Percentiles rank a stretch among this genome's conserved stretches.
Evolutionary conservation across 2,113 vertebrate genomes (phyloP).

Genomic region (Myiagra hebetior): DNA sequence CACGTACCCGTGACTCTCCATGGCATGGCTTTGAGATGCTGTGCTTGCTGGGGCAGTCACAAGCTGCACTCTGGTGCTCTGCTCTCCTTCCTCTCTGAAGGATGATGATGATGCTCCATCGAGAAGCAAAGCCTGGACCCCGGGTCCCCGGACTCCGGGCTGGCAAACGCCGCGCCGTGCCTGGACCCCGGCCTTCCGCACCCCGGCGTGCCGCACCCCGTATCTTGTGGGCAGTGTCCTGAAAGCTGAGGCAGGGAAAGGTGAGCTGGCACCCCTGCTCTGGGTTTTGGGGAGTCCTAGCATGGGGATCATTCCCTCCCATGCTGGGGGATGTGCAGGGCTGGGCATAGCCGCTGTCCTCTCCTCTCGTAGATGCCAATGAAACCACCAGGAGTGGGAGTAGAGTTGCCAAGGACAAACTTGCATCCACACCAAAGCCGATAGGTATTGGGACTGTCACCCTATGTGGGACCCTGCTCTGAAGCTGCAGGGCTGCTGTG

Average conservation of each 20-base stretch:
- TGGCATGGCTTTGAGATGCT: fast-evolving
- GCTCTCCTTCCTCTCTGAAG: background rate
- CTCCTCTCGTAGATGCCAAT: background rate
- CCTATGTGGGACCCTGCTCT: background rate
- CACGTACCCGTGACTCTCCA: fast-evolving
- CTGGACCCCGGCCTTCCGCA: background rate
- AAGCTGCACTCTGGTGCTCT: fast-evolving
- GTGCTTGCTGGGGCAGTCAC: background rate
- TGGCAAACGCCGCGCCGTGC: background rate
- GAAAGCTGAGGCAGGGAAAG: constrained; percentile 9
- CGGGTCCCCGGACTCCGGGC: background rate
- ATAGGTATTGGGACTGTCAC: constrained; percentile 35
- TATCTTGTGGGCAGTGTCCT: background rate
- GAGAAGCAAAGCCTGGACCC: background rate
- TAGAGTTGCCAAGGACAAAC: constrained; percentile 22
- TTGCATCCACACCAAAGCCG: background rate
- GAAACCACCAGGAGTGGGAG: background rate
- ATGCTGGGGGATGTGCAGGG: background rate
- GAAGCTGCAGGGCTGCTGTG: background rate
- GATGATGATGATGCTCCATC: background rate
- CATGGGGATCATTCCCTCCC: fast-evolving
- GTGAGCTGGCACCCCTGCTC: constrained; percentile 24
- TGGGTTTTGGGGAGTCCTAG: background rate
- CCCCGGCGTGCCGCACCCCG: fast-evolving
- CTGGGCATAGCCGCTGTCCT: background rate